Percentiles rank a stretch among this genome's conserved stretches.
These are phyloP conservation scores for Melieria crassipennis DNA, from an alignment of 2,888 invertebrate genomes.

Conservation along the genomic window DNA sequence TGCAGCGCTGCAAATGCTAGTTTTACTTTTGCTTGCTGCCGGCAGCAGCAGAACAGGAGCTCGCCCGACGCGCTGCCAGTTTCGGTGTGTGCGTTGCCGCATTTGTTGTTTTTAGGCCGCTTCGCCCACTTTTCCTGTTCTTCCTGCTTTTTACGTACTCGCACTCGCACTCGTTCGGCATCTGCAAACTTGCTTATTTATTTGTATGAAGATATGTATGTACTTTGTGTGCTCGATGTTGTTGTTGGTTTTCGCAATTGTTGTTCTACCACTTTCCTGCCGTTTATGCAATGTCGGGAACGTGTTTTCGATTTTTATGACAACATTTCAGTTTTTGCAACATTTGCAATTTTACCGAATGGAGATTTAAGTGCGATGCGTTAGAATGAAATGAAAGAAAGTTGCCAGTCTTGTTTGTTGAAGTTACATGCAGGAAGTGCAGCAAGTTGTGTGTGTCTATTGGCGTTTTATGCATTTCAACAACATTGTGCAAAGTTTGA, in stretches of 20 bases:
- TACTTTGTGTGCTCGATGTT: slow-evolving; percentile 20
- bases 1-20: slow-evolving; percentile 3
- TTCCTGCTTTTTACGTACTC: slow-evolving; percentile 47
- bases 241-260: slow-evolving; percentile 14
- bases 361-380: too few species aligned
- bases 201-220: too few species aligned
- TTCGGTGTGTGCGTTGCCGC: neutral
- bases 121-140: slow-evolving; percentile 61
- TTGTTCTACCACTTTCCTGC: slow-evolving; percentile 12
- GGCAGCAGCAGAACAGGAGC: slow-evolving; percentile 1
- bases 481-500: too few species aligned
- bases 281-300: slow-evolving; percentile 21
- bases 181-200: too few species aligned
- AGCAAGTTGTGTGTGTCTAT: too few species aligned
- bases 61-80: neutral
- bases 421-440: too few species aligned
- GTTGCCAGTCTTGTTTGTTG: too few species aligned
- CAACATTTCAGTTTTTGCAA: too few species aligned
- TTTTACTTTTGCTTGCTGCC: slow-evolving; percentile 20
- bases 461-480: too few species aligned
- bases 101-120: slow-evolving; percentile 50
- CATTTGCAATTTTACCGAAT: too few species aligned
- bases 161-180: neutral
- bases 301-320: slow-evolving; percentile 6
- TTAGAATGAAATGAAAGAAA: too few species aligned